Evolutionary conservation across 2,113 vertebrate genomes (phyloP).

Genomic region (Sterna hirundo): DNA sequence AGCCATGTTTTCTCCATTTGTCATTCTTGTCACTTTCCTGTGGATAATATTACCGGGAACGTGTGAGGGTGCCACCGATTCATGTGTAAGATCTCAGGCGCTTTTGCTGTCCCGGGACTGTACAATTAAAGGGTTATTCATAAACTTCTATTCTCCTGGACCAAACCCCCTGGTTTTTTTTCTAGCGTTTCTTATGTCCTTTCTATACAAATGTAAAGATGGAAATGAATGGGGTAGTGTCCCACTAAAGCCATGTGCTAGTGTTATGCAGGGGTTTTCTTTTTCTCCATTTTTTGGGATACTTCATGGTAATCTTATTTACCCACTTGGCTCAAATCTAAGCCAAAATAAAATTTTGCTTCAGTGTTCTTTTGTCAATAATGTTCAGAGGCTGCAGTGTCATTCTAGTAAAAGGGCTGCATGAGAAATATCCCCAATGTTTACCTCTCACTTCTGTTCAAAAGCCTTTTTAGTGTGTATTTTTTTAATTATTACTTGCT

Average conservation of each 20-base stretch:
- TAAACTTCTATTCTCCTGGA: neutral
- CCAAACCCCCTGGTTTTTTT: neutral
- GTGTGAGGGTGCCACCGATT: neutral
- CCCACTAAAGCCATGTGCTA: neutral
- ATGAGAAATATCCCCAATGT: neutral
- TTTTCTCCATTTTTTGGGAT: neutral
- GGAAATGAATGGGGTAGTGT: neutral
- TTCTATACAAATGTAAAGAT: neutral
- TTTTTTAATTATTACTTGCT: neutral
- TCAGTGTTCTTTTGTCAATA: neutral
- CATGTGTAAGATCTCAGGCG: neutral
- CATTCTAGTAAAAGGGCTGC: neutral
- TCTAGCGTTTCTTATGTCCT: neutral
- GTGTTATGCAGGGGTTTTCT: neutral
- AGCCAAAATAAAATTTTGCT: neutral
- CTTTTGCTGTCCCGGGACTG: neutral
- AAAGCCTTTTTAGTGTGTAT: neutral
- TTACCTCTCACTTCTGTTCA: neutral
- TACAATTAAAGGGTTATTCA: neutral
- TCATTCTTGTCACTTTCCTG: neutral
- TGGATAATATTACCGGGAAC: neutral
- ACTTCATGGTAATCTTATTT: neutral
- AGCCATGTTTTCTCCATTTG: accelerated
- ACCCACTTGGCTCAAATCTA: neutral
- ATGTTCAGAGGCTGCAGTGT: neutral